Conservation (phyloP, 2,113 vertebrate species). For the Brachyhypopomus occidentalis region DNA sequence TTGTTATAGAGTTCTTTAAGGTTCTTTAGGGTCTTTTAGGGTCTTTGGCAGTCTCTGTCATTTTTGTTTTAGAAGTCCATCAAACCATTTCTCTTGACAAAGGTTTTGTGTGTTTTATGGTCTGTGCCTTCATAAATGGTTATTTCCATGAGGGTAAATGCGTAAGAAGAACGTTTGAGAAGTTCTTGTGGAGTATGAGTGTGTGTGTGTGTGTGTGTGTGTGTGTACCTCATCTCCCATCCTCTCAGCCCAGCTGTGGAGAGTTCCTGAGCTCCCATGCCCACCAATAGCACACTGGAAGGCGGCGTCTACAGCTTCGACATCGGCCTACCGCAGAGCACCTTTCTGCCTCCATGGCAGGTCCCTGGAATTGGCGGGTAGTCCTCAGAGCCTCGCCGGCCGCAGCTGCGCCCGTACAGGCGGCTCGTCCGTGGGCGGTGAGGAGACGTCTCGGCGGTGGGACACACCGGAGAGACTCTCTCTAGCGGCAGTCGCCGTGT, state of each 20-base stretch:
- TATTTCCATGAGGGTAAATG: not conserved
- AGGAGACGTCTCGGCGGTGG: not conserved
- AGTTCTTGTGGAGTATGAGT: not conserved
- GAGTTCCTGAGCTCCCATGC: constrained; percentile 58
- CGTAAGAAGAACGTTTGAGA: not conserved
- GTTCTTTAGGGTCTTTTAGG: too few relatives aligned
- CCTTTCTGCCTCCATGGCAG: constrained; percentile 56
- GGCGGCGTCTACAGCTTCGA: constrained; percentile 62
- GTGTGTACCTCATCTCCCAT: not conserved
- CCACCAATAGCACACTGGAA: constrained; percentile 57
- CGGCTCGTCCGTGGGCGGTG: not conserved
- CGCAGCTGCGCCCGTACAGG: not conserved
- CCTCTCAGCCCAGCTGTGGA: constrained; percentile 54
- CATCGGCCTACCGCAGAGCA: constrained; percentile 53
- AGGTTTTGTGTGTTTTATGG: too few relatives aligned
- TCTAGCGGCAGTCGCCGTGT: not conserved
- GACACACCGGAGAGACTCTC: not conserved
- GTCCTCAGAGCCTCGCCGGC: not conserved
- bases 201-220: not conserved
- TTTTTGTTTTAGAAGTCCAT: too few relatives aligned
- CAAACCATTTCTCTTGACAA: too few relatives aligned
- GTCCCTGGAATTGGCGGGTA: constrained; percentile 52
- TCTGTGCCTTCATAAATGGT: too few relatives aligned
- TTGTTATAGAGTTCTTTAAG: too few relatives aligned
- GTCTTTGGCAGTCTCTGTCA: too few relatives aligned